Conservation (phyloP, 2,113 vertebrate species). For the Gymnobelideus leadbeateri region DNA sequence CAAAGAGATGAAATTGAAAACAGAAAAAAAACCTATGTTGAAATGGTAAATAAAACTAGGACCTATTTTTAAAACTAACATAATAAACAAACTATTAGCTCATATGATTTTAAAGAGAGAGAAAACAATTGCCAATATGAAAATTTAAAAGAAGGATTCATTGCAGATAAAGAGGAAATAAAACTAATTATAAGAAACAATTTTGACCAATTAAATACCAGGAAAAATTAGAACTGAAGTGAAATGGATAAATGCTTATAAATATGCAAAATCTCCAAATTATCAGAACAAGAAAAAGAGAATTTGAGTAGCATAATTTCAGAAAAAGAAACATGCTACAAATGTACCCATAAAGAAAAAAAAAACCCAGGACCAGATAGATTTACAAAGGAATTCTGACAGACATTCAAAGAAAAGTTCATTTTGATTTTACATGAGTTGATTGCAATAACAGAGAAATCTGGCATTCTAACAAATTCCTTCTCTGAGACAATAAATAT, state of each 20-base stretch:
- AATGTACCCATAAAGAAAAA: neutral
- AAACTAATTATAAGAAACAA: neutral
- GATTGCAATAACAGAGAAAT: neutral
- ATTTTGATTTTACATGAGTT: neutral
- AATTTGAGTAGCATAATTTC: neutral
- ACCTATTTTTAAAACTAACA: neutral
- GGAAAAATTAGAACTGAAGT: neutral
- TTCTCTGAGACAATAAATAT: neutral
- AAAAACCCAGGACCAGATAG: neutral
- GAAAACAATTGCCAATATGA: neutral
- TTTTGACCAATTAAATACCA: neutral
- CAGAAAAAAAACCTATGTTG: neutral
- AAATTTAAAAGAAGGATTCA: neutral
- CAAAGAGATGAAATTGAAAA: neutral
- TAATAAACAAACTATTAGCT: neutral
- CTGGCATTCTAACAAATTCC: neutral
- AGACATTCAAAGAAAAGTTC: neutral
- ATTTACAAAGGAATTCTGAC: neutral
- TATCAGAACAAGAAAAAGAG: neutral
- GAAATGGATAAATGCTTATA: neutral
- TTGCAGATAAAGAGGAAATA: neutral
- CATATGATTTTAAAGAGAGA: neutral
- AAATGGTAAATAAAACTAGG: neutral
- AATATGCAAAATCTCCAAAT: neutral
- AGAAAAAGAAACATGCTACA: neutral